These are phyloP conservation scores for Rhabdomys dilectus DNA, from an alignment of 2,113 vertebrate genomes.

Conservation along the genomic window DNA sequence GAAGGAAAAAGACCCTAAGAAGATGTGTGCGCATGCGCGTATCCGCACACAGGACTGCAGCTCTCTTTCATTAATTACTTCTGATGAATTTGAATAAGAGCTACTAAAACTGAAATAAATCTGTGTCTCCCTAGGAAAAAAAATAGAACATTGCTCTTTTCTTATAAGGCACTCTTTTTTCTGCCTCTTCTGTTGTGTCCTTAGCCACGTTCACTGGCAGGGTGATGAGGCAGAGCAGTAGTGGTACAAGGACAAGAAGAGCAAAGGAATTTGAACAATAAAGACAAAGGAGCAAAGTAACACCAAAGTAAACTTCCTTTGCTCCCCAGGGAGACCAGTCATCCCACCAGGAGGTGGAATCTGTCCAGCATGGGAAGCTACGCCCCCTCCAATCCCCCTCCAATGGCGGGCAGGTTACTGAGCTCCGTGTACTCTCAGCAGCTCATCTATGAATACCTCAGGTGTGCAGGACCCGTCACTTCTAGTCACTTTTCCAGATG, in stretches of 20 bases:
- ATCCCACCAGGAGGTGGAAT: background rate
- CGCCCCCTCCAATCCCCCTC: too few species aligned
- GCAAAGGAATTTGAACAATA: background rate
- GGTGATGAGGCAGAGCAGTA: conserved; percentile 50
- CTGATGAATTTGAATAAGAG: conserved; percentile 86
- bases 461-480: background rate
- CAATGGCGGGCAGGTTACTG: background rate
- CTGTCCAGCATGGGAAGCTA: background rate
- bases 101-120: conserved; percentile 86
- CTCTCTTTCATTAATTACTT: conserved; percentile 86
- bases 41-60: conserved; percentile 52
- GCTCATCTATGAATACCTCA: background rate
- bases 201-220: conserved; percentile 70
- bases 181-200: conserved; percentile 51
- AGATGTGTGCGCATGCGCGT: conserved; percentile 47
- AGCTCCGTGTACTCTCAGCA: background rate
- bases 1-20: conserved; percentile 81
- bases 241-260: conserved; percentile 22
- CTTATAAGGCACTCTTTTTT: conserved; percentile 75
- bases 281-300: conserved; percentile 17
- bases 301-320: conserved; percentile 24
- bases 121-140: conserved; percentile 69
- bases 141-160: conserved; percentile 79
- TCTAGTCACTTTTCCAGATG: background rate
- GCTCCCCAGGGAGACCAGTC: background rate